These are phyloP conservation scores for Typhlomys cinereus DNA, from an alignment of 2,113 vertebrate genomes.

Conservation along the genomic window DNA sequence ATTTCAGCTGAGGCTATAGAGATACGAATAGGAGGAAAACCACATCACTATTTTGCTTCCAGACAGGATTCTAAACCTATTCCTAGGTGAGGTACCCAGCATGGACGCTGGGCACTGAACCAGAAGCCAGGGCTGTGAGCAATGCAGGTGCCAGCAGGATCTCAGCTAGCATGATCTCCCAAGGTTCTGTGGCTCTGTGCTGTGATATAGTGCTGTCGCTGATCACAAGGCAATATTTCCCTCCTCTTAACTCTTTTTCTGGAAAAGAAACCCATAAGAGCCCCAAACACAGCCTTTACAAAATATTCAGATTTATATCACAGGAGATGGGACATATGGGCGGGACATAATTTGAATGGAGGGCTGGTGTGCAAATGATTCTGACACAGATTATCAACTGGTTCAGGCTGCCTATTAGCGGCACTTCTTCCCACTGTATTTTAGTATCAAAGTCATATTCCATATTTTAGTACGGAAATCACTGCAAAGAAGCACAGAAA, in stretches of 20 bases:
- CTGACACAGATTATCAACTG: background rate
- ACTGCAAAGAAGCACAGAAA: background rate
- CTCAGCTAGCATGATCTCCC: background rate
- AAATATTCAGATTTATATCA: too few relatives aligned
- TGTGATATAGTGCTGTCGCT: background rate
- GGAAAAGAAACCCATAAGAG: background rate
- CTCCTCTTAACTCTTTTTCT: background rate
- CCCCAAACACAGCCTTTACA: background rate
- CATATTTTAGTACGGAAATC: too few relatives aligned
- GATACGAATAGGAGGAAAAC: background rate
- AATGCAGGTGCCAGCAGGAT: background rate
- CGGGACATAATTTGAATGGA: background rate
- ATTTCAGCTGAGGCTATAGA: slow-evolving; percentile 1
- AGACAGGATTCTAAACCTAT: background rate
- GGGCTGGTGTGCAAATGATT: background rate
- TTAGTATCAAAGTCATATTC: background rate
- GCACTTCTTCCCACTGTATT: background rate
- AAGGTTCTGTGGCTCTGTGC: background rate
- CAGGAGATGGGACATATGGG: background rate
- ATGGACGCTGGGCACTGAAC: background rate
- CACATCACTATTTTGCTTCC: background rate
- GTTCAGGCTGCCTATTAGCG: background rate
- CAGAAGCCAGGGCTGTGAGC: background rate
- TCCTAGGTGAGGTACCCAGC: too few relatives aligned
- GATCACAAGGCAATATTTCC: background rate